Conservation (phyloP, 2,888 invertebrate genomes). For the Tridacna crocea region DNA sequence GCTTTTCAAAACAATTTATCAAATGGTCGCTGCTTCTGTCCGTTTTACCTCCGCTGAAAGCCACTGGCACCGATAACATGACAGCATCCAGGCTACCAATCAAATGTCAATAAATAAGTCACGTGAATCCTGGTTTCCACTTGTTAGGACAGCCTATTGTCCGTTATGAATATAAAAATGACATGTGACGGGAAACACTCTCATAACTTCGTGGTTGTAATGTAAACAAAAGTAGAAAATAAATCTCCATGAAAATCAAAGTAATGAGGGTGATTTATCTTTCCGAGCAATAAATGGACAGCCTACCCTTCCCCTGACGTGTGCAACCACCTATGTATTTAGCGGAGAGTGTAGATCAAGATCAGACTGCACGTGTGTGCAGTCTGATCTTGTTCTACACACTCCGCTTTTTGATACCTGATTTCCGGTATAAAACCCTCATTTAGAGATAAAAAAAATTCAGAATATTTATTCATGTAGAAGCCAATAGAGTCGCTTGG, state of each 20-base stretch:
- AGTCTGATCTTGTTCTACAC: too few relatives aligned
- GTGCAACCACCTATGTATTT: background rate
- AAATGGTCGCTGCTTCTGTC: too few relatives aligned
- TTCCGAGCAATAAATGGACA: background rate
- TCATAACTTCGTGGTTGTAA: constrained; percentile 10
- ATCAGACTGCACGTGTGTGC: too few relatives aligned
- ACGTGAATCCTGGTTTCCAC: constrained; percentile 32
- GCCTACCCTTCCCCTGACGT: background rate
- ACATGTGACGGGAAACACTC: constrained; percentile 14
- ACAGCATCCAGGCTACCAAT: constrained; percentile 41
- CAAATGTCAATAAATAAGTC: constrained; percentile 35
- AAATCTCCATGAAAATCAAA: constrained; percentile 13
- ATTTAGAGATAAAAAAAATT: too few relatives aligned
- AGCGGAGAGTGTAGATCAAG: too few relatives aligned
- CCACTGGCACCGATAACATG: constrained; percentile 7
- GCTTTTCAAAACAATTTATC: too few relatives aligned
- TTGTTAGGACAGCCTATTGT: constrained; percentile 20
- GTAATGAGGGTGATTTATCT: background rate
- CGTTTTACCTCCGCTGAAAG: too few relatives aligned
- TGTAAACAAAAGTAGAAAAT: constrained; percentile 16
- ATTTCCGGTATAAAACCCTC: too few relatives aligned
- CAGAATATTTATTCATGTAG: too few relatives aligned
- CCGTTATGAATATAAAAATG: constrained; percentile 20
- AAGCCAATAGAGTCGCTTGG: too few relatives aligned
- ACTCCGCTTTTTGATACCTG: too few relatives aligned